Base-by-base conservation (phyloP, 2,888 invertebrate species). In the Griposia aprilina region DNA sequence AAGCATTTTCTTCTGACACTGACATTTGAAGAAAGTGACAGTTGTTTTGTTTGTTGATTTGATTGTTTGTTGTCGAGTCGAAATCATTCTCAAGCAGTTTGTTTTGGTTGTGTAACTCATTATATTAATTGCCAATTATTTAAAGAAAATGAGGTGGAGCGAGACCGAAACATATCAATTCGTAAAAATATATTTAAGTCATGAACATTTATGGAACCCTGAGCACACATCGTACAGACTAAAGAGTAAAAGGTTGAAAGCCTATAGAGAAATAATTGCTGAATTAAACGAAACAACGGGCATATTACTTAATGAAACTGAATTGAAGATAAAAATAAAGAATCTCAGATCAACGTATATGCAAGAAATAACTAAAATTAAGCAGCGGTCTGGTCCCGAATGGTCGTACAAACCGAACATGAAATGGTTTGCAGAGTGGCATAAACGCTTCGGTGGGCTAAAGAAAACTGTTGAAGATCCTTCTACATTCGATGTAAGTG, bases 141-240 rank as follows among this genome's bases (percentile, higher is more conserved):
- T 67, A 73, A 71, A 36, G 65, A 92, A 87, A 83, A 95, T 95
- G 95, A 92, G 94, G 90, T 97, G 96, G 96, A 93, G 94, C 74
- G 97, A 97, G 87, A 92, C 92, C 13, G 94, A 94, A 83, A 97
- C 97, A 6, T 92, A 92, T 69, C 91, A 93, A 81, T 97, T 97
- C 83, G 96, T 97, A 0, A 95, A 95, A 92, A 87, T 96, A 78
- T 97, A 97, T 88, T 86, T 95, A 76, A 92, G 91, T 60, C 91
- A 96, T 70, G 94, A 95, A 87, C 92, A 92, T 74, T 88, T 97
- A 60, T 97, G 97, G 97, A 95, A 97, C 85, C 88, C 92, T 2
- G 91, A 92, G 75, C 93, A 94, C 76, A 87, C 91, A 30, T 89
- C 91, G n/a, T 96, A 97, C 83, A 95, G 93, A 88, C 81, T 92